These are phyloP conservation scores for Dreissena polymorpha DNA, from an alignment of 1,140 invertebrate species.

Conservation along the genomic window DNA sequence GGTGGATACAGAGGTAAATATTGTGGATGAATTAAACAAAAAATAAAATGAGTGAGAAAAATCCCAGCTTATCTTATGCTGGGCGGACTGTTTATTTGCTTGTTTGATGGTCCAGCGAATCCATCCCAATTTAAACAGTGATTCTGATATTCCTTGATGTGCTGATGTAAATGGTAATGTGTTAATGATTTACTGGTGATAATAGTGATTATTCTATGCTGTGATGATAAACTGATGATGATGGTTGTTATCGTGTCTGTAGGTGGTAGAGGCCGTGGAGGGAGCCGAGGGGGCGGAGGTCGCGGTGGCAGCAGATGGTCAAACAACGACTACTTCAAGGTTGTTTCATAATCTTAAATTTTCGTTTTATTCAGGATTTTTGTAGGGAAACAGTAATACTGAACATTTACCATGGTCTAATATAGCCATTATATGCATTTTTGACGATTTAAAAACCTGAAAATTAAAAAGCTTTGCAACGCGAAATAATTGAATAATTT, in stretches of 20 bases:
- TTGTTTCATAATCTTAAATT: too few relatives aligned
- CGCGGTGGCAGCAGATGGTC: slow-evolving; percentile 52
- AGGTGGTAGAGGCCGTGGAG: slow-evolving; percentile 34
- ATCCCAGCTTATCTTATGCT: too few relatives aligned
- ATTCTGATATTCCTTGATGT: not conserved
- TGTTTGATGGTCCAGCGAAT: not conserved
- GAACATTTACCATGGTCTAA: too few relatives aligned
- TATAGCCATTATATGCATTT: too few relatives aligned
- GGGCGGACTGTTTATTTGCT: too few relatives aligned
- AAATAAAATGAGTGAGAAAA: too few relatives aligned
- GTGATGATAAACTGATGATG: not conserved
- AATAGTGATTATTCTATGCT: not conserved
- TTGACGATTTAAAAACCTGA: too few relatives aligned
- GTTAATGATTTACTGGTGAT: not conserved
- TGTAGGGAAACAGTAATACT: too few relatives aligned
- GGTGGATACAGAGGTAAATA: not conserved
- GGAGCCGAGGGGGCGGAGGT: slow-evolving; percentile 53
- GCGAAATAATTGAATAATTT: too few relatives aligned
- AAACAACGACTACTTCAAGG: slow-evolving; percentile 45
- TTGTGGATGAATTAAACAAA: not conserved
- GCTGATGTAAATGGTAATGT: not conserved
- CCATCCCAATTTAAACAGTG: not conserved
- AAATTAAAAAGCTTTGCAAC: too few relatives aligned
- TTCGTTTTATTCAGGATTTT: too few relatives aligned
- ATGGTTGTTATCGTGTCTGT: not conserved